Conservation (phyloP, 1,140 invertebrate species). For the Megalopta genalis region DNA sequence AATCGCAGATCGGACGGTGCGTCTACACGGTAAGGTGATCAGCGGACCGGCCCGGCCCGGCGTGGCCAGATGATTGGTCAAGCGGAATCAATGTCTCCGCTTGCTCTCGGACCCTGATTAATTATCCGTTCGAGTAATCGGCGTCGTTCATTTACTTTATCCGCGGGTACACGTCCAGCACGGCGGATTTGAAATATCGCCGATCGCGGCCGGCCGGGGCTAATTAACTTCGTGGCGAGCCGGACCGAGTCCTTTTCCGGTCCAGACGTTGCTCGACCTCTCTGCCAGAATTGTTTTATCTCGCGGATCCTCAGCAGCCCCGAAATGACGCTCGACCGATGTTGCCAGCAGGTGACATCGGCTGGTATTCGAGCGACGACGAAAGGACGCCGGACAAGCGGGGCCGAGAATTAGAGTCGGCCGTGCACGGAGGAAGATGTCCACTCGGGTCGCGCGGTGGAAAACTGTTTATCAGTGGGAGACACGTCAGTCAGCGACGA, state of each 20-base stretch:
- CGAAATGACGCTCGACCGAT: neutral
- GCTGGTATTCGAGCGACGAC: neutral
- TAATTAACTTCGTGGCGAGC: constrained; percentile 17
- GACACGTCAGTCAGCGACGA: neutral
- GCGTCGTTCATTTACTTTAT: constrained; percentile 37
- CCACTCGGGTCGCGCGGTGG: neutral
- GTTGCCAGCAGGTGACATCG: neutral
- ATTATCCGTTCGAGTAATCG: constrained; percentile 53
- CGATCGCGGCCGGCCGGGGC: neutral
- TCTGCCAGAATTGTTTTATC: too few species aligned
- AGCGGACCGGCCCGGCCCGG: constrained; percentile 30
- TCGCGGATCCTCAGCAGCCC: neutral
- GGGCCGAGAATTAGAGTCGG: neutral
- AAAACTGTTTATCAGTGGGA: constrained; percentile 6
- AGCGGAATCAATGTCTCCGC: constrained; percentile 25
- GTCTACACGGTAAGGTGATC: constrained; percentile 34
- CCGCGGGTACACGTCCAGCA: constrained; percentile 1
- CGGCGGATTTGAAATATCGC: neutral
- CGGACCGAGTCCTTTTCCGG: too few species aligned
- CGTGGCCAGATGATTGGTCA: constrained; percentile 27
- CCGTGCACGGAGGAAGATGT: neutral
- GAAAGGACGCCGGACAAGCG: too few species aligned
- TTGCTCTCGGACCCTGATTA: constrained; percentile 36
- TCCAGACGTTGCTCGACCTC: too few species aligned
- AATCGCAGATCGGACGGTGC: constrained; percentile 28